phyloP scores from a whole-genome alignment of 2,888 invertebrate genomes.

The Drosophila macrospina region DNA sequence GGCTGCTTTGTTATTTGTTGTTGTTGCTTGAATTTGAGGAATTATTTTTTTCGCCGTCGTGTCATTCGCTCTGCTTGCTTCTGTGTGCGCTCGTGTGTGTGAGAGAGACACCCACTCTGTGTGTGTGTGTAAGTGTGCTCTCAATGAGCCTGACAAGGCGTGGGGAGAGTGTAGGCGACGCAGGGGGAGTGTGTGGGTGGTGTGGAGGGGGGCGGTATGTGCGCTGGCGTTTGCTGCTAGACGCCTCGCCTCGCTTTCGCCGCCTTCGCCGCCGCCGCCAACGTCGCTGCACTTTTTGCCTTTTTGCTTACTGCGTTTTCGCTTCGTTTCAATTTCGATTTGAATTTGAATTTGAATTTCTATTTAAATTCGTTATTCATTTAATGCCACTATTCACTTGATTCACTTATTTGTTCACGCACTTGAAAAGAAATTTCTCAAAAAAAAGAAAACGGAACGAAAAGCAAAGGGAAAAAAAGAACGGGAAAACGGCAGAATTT shows the following conservation, averaged over 20 bases:
- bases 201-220: not conserved
- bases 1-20: conserved; percentile 33
- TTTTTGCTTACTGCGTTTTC: conserved; percentile 54
- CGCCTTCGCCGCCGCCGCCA: conserved; percentile 21
- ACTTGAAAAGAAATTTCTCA: conserved; percentile 65
- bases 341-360: conserved; percentile 6
- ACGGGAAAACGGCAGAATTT: conserved; percentile 4
- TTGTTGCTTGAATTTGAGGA: conserved; percentile 26
- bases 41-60: conserved; percentile 26
- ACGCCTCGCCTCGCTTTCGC: conserved; percentile 58
- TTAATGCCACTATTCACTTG: conserved; percentile 18
- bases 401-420: conserved; percentile 41
- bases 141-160: conserved; percentile 13
- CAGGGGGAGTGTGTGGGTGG: not conserved
- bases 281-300: conserved; percentile 58
- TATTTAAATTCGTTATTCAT: not conserved
- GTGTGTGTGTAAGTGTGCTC: conserved; percentile 10
- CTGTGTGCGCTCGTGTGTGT: conserved; percentile 6
- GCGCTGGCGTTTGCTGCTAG: conserved; percentile 42
- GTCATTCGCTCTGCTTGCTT: conserved; percentile 4
- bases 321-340: conserved; percentile 25
- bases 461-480: conserved; percentile 5
- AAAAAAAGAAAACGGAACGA: conserved; percentile 46
- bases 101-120: conserved; percentile 34
- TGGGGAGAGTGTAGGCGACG: not conserved